Conservation (phyloP, 2,888 invertebrate species). For the Sialis fuliginosa region DNA sequence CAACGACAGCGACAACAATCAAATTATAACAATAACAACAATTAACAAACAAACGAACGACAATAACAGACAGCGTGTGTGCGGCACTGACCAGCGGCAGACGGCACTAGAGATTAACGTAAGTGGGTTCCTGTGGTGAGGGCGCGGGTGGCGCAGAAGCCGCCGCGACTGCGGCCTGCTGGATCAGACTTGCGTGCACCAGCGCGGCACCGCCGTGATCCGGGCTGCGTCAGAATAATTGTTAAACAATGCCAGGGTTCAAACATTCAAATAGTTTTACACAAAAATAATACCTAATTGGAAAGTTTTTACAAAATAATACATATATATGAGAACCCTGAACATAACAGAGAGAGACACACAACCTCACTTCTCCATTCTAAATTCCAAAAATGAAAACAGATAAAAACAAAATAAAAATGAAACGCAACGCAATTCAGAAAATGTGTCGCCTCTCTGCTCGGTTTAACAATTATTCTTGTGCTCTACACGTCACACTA, state of each 20-base stretch:
- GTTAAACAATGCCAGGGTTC: conserved; percentile 20
- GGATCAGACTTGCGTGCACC: conserved; percentile 19
- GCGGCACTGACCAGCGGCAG: conserved; percentile 18
- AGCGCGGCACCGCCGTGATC: conserved; percentile 10
- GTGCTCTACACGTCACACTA: conserved; percentile 1
- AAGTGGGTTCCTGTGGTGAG: conserved; percentile 75
- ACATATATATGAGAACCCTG: background rate
- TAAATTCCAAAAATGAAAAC: background rate
- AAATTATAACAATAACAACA: background rate
- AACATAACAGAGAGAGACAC: background rate
- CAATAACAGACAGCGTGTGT: background rate
- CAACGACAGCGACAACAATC: no score
- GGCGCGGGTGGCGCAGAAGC: conserved; percentile 38
- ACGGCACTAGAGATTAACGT: conserved; percentile 79
- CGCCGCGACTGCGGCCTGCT: conserved; percentile 36
- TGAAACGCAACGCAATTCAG: conserved; percentile 28
- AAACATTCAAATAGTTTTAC: conserved; percentile 3
- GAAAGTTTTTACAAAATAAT: background rate
- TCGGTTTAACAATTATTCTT: conserved; percentile 5
- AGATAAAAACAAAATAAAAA: no score
- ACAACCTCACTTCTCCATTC: conserved; percentile 1
- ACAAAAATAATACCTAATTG: conserved; percentile 3
- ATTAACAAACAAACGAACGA: background rate
- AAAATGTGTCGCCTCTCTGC: conserved; percentile 39
- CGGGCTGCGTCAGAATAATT: conserved; percentile 25